Base-by-base conservation (phyloP, 1,140 invertebrate genomes). In the Sycophaga agraensis region DNA sequence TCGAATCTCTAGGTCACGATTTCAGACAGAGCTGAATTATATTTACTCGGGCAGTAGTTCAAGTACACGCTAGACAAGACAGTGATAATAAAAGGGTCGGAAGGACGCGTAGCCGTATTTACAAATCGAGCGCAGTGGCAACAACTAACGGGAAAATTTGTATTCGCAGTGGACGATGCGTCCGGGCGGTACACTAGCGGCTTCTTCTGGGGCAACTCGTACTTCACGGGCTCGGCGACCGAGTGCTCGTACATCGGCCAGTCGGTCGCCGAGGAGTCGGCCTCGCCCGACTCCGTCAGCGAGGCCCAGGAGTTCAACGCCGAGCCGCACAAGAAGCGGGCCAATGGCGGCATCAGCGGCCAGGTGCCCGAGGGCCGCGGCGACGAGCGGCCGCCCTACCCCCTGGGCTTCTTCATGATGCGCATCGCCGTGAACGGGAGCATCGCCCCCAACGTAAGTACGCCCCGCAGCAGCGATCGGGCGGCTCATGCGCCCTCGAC, bases 161-260 rank as follows among this genome's bases (percentile, higher is more conserved):
- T 31, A 11, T 59, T 83, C 81, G 1, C 80, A 92, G 91, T 89
- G 84, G 87, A 89, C 61, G 91, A 93, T 76, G 87, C 91, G 16
- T 89, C 88, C 69, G 90, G 90, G 12, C 84, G 88, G 65, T 91
- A 90, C 72, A 87, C 88, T 4, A 87, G 87, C 45, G 88, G 89
- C 69, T 91, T 89, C 82, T 90, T 89, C 75, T 92, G 89, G 87
- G 91, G 91, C 26, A 93, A 93, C 77, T 87, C 87, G 54, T 93
- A 89, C 77, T 92, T 90, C 86, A 85, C 86, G 31, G 90, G 90
- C 62, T 93, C 91, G 2, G 82, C 88, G 37, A 87, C 87, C 58
- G 84, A 91, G 28, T 93, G 91, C 72, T 76, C 84, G 46, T 85
- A 88, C 61, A 89, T 91, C 56, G 84, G 85, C 24, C 61, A 72